These are phyloP conservation scores for Scomberomorus guttatus DNA, from an alignment of 2,797 vertebrate genomes.

Conservation along the genomic window DNA sequence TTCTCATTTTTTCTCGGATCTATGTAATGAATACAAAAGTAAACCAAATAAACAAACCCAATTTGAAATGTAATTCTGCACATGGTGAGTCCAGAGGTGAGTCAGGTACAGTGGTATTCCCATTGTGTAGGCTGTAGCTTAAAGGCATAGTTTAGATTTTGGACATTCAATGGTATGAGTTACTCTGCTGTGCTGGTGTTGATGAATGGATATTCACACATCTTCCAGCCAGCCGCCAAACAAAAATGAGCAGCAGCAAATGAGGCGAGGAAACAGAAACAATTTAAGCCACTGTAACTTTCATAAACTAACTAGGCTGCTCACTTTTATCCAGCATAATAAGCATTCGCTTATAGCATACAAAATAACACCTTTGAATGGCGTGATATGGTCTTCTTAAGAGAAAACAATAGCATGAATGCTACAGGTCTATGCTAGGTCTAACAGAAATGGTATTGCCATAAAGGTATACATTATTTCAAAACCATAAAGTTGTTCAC, in stretches of 20 bases:
- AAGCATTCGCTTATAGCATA: background rate
- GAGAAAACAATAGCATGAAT: background rate
- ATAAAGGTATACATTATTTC: background rate
- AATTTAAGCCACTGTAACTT: background rate
- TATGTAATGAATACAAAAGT: background rate
- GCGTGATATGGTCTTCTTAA: conserved; percentile 2
- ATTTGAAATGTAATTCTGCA: conserved; percentile 2
- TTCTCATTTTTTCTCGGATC: background rate
- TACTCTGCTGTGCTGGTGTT: background rate
- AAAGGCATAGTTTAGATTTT: background rate
- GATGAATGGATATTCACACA: background rate
- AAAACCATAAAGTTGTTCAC: background rate
- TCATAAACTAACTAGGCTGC: background rate
- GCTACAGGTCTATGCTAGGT: background rate
- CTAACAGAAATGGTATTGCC: background rate
- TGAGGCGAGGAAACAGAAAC: background rate
- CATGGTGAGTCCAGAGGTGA: background rate
- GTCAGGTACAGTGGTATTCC: background rate
- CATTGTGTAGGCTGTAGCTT: background rate
- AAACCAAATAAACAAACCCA: background rate
- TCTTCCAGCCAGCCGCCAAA: background rate
- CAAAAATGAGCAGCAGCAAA: conserved; percentile 5
- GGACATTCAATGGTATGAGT: background rate
- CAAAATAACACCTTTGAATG: conserved; percentile 12
- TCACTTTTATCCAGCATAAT: background rate